Evolutionary conservation across 2,113 vertebrate genomes (phyloP).

Genomic region (Podarcis cretensis): DNA sequence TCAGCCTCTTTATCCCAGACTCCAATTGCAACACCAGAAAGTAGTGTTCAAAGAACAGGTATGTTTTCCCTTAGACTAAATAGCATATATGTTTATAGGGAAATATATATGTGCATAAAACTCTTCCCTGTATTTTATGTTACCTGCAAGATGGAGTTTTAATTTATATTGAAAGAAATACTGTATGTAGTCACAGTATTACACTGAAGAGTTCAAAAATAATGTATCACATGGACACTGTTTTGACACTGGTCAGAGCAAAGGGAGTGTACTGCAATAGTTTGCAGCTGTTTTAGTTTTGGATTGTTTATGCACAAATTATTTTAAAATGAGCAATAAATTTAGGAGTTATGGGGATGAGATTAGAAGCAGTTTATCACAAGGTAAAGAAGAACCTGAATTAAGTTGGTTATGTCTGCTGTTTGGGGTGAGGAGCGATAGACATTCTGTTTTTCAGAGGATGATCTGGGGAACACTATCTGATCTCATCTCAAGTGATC

Average conservation of each 20-base stretch:
- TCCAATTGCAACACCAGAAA: constrained; percentile 73
- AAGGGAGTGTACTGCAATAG: background rate
- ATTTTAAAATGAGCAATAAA: background rate
- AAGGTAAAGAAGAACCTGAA: background rate
- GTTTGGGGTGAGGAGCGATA: background rate
- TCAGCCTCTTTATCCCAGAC: constrained; percentile 77
- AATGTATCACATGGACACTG: background rate
- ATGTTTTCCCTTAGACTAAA: constrained; percentile 58
- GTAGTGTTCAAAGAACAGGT: constrained; percentile 80
- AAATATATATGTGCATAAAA: background rate
- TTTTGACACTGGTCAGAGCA: background rate
- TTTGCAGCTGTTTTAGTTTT: background rate
- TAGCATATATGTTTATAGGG: background rate
- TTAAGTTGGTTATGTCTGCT: background rate
- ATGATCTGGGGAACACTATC: too few relatives aligned
- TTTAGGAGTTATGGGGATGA: background rate
- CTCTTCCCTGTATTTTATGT: constrained; percentile 4
- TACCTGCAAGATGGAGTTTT: background rate
- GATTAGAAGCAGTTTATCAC: background rate
- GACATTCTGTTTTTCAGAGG: background rate
- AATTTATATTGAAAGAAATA: background rate
- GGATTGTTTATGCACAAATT: background rate
- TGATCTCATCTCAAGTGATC: background rate
- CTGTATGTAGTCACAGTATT: background rate
- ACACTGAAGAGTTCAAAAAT: background rate